Percentiles rank a stretch among this genome's conserved stretches.
Conservation (phyloP, 35 echinoderm and acorn worm species). For the Eucidaris tribuloides region DNA sequence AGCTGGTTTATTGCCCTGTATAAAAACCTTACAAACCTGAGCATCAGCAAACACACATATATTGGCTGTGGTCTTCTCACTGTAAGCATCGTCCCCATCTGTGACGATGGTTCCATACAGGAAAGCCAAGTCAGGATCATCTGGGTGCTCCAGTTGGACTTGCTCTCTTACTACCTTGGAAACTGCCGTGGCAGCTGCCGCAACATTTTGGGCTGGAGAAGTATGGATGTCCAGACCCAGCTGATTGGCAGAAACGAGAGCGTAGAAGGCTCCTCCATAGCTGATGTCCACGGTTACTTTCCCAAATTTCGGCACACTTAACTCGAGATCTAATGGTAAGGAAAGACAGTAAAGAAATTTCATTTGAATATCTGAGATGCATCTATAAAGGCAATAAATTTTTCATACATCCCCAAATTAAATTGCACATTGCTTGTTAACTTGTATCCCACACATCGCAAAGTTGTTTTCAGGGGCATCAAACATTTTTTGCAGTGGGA, state of each 20-base stretch:
- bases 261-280: conserved; percentile 97
- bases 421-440: too few relatives aligned
- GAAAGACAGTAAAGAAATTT: neutral
- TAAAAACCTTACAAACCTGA: conserved; percentile 52
- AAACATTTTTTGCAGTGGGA: too few relatives aligned
- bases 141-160: conserved; percentile 61
- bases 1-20: neutral
- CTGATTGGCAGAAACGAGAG: conserved; percentile 48
- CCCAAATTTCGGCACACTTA: conserved; percentile 60
- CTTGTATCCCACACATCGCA: too few relatives aligned
- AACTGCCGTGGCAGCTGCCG: conserved; percentile 55
- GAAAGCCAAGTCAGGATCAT: conserved; percentile 76
- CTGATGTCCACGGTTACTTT: conserved; percentile 72
- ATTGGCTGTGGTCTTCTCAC: conserved; percentile 69
- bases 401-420: too few relatives aligned
- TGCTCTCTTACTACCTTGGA: conserved; percentile 47
- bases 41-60: conserved; percentile 86
- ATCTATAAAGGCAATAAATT: too few relatives aligned
- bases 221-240: conserved; percentile 54
- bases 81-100: conserved; percentile 72
- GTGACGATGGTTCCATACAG: conserved; percentile 94
- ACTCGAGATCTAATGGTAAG: conserved; percentile 52
- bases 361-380: too few relatives aligned
- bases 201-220: conserved; percentile 25
- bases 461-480: too few relatives aligned